Evolutionary conservation across 37 sponge, comb jelly and placozoan species (phyloP).

Genomic region (Cliona cf. orientalis): DNA sequence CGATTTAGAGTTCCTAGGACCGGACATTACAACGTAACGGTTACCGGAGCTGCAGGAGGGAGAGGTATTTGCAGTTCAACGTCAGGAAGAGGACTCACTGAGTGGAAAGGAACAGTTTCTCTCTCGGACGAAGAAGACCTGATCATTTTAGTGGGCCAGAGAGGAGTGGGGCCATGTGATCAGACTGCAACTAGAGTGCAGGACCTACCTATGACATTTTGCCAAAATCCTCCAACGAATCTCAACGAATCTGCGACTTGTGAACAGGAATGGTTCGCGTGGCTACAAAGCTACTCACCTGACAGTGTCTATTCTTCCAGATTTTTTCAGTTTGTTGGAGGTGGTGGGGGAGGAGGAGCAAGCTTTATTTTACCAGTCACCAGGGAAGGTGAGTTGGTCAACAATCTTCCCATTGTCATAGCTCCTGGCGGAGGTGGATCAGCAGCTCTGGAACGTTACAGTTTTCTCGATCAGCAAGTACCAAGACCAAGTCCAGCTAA

Average conservation of each 20-base stretch:
- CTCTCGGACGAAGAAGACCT: constrained; percentile 15
- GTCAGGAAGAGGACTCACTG: constrained; percentile 25
- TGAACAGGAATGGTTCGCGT: neutral
- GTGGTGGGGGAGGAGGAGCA: constrained; percentile 68
- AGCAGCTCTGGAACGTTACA: neutral
- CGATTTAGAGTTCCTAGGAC: constrained; percentile 41
- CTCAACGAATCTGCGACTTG: constrained; percentile 8
- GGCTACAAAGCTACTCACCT: neutral
- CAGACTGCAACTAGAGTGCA: too few species aligned
- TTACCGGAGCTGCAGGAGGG: constrained; percentile 73
- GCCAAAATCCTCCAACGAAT: neutral
- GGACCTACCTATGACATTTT: constrained; percentile 10
- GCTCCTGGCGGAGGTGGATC: constrained; percentile 63
- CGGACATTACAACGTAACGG: constrained; percentile 52
- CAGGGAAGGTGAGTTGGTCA: neutral
- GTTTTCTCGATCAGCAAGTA: neutral
- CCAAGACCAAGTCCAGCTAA: neutral
- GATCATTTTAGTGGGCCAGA: constrained; percentile 55
- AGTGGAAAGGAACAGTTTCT: neutral
- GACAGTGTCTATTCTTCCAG: neutral
- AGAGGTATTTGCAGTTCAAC: constrained; percentile 43
- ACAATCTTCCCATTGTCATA: constrained; percentile 12
- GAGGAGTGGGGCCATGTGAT: constrained; percentile 53
- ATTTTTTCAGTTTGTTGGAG: constrained; percentile 30
- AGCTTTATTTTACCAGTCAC: constrained; percentile 34